Base-by-base conservation (phyloP, 2,888 invertebrate species). In the Ophioninae sp. region DNA sequence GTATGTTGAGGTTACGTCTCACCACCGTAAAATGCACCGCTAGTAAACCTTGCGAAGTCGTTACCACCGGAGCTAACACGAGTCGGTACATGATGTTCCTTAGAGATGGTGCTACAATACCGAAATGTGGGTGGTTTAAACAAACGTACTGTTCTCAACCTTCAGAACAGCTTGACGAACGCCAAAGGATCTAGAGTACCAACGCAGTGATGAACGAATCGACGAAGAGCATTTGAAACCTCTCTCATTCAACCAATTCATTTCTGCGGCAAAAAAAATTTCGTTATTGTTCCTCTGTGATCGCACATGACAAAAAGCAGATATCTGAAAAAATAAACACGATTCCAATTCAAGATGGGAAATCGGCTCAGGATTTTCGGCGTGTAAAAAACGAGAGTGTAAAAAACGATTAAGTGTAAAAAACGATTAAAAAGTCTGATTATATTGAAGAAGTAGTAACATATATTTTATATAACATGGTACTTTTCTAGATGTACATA, bases 401-500 rank as follows among this genome's bases (percentile, higher is more conserved):
- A n/a, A n/a, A n/a, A n/a, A n/a, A n/a, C n/a, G n/a, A n/a, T n/a
- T n/a, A n/a, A n/a, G n/a, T n/a, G n/a, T n/a, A n/a, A n/a, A n/a
- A n/a, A n/a, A 39, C 30, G 37, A 67, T 75, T 56, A 59, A 77
- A 74, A 77, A 50, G 61, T 62, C 70, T 67, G 68, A 80, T 82
- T 57, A 20, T 85, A 81, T 79, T 80, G 81, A 84, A 85, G 85
- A 84, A 84, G 81, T 84, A 86, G 85, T 85, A 89, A 89, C 88
- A 87, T 89, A 88, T 89, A 89, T 89, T 90, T 88, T 91, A 89
- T 89, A 85, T 89, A 89, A 90, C 90, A 89, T 90, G 88, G 89
- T 90, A 89, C 88, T 90, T 90, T 89, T 90, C 88, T 88, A 87
- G 84, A 84, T 88, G 86, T 86, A 82, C 87, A 88, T 90, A 88